phyloP scores from a whole-genome alignment of 1,140 invertebrate genomes.

The Tachypleus tridentatus region DNA sequence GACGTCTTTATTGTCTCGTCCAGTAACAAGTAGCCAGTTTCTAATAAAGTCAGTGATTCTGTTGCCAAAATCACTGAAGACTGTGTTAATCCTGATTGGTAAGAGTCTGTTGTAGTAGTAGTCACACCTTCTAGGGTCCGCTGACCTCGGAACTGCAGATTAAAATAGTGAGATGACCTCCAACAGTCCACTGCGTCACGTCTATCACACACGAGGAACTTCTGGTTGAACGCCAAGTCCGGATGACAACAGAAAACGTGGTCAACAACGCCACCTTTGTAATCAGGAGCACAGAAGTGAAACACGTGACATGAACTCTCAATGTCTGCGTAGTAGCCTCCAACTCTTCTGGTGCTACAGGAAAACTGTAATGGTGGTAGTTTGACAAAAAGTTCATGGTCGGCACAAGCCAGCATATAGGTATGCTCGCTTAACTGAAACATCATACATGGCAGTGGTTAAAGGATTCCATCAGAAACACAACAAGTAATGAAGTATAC shows the following conservation, averaged over 20 bases:
- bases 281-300: conserved; percentile 25
- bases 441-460: too few species aligned
- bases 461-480: too few species aligned
- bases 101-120: too few species aligned
- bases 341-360: conserved; percentile 70
- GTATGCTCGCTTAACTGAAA: too few species aligned
- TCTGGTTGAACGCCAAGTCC: conserved; percentile 15
- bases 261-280: conserved; percentile 10
- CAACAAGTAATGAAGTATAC: too few species aligned
- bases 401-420: conserved; percentile 15
- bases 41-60: too few species aligned
- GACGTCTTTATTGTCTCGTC: too few species aligned
- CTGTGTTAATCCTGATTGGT: too few species aligned
- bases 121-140: too few species aligned
- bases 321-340: conserved; percentile 40
- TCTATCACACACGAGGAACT: conserved; percentile 16
- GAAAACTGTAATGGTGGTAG: conserved; percentile 42
- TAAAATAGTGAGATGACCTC: conserved; percentile 10
- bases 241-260: conserved; percentile 17
- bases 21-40: too few species aligned
- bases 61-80: too few species aligned
- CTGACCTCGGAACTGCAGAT: conserved; percentile 7
- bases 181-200: conserved; percentile 17
- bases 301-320: conserved; percentile 25
- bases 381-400: conserved; percentile 15